Evolutionary conservation across 2,888 invertebrate species (phyloP).

Genomic region (Carpatolechia fugitivella): DNA sequence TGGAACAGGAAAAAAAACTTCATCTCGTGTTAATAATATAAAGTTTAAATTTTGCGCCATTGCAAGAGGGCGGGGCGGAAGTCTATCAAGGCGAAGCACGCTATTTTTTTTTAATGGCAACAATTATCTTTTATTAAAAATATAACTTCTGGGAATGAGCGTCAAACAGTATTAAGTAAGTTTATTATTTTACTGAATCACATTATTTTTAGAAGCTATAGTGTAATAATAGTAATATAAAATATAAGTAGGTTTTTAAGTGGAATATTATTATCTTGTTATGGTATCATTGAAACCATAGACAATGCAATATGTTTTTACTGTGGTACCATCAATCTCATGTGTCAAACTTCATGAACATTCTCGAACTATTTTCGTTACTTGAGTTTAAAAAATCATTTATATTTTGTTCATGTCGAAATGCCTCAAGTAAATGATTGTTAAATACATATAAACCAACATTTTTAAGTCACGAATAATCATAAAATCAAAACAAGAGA

Average conservation of each 20-base stretch:
- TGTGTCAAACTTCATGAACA: background rate
- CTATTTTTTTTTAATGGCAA: background rate
- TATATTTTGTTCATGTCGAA: background rate
- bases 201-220: background rate
- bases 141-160: background rate
- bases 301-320: background rate
- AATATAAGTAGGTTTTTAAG: no score
- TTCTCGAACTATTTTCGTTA: constrained; percentile 1
- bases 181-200: background rate
- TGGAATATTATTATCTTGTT: background rate
- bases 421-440: background rate
- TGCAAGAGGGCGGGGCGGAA: constrained; percentile 8
- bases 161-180: no score
- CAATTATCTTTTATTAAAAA: background rate
- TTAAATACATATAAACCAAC: no score
- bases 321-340: background rate
- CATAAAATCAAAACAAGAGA: constrained; percentile 23
- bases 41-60: no score
- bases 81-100: background rate
- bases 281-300: background rate
- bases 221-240: no score
- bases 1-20: no score
- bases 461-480: no score
- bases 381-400: background rate
- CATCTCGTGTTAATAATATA: no score